Conservation (phyloP, 2,113 vertebrate species). For the Noctilio leporinus region DNA sequence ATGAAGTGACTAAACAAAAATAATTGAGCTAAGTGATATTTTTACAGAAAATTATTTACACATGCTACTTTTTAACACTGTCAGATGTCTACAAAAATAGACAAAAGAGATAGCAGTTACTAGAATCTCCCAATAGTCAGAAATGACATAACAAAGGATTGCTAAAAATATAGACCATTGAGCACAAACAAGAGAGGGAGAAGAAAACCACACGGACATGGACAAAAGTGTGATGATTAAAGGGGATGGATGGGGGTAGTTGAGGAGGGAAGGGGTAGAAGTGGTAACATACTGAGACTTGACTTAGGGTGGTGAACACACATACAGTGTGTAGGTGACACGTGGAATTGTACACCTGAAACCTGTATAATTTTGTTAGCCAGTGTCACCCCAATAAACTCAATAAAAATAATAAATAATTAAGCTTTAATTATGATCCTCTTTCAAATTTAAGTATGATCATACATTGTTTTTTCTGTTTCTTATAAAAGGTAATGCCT, state of each 20-base stretch:
- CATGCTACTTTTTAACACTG: neutral
- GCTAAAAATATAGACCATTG: neutral
- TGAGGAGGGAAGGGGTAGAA: too few species aligned
- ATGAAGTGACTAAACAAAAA: neutral
- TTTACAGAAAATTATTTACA: neutral
- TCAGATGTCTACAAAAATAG: neutral
- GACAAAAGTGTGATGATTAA: too few species aligned
- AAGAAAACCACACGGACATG: too few species aligned
- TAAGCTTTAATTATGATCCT: neutral
- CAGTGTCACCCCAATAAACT: too few species aligned
- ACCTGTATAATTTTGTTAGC: too few species aligned
- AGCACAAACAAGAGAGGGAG: neutral
- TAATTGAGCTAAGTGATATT: neutral
- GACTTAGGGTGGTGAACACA: too few species aligned
- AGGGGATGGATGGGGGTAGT: too few species aligned
- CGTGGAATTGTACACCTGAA: too few species aligned
- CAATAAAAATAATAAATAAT: too few species aligned
- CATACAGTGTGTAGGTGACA: too few species aligned
- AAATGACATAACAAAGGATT: neutral
- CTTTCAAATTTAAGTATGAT: neutral
- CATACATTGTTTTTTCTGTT: neutral
- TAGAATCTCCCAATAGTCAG: neutral
- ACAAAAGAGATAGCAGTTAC: neutral
- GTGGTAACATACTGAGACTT: too few species aligned
- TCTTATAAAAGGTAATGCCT: neutral